Evolutionary conservation across 2,797 vertebrate species (phyloP).

Genomic region (Thunnus albacares): DNA sequence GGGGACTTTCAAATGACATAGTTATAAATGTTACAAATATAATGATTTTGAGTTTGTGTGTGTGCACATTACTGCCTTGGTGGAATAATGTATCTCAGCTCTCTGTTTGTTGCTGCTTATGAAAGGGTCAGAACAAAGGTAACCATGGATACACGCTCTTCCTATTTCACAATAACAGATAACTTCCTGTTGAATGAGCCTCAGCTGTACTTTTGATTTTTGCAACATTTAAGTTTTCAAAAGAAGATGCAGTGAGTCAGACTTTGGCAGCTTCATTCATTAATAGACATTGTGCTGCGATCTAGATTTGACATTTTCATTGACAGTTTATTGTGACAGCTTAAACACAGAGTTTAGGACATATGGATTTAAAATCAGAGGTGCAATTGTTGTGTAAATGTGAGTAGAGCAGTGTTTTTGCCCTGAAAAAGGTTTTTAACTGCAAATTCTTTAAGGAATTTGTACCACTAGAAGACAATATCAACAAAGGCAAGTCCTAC

Average conservation of each 20-base stretch:
- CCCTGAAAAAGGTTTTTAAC: not conserved
- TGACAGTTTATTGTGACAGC: conserved; percentile 28
- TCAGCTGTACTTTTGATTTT: conserved; percentile 61
- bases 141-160: conserved; percentile 69
- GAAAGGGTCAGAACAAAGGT: conserved; percentile 60
- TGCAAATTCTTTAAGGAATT: no score
- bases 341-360: conserved; percentile 19
- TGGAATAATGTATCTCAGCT: conserved; percentile 40
- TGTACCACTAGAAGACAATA: not conserved
- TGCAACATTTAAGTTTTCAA: conserved; percentile 55
- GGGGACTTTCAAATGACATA: conserved; percentile 36
- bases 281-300: conserved; percentile 22
- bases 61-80: not conserved
- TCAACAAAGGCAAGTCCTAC: not conserved
- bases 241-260: conserved; percentile 61
- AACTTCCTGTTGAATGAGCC: conserved; percentile 63
- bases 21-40: no score
- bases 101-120: conserved; percentile 34
- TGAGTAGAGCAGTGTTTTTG: not conserved
- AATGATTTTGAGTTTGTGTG: conserved; percentile 5
- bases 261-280: conserved; percentile 50
- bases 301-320: conserved; percentile 49
- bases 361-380: not conserved
- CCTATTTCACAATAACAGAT: conserved; percentile 67
- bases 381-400: not conserved